Base-by-base conservation (phyloP, 2,797 vertebrate genomes). In the Microctenopoma steveboyesi region DNA sequence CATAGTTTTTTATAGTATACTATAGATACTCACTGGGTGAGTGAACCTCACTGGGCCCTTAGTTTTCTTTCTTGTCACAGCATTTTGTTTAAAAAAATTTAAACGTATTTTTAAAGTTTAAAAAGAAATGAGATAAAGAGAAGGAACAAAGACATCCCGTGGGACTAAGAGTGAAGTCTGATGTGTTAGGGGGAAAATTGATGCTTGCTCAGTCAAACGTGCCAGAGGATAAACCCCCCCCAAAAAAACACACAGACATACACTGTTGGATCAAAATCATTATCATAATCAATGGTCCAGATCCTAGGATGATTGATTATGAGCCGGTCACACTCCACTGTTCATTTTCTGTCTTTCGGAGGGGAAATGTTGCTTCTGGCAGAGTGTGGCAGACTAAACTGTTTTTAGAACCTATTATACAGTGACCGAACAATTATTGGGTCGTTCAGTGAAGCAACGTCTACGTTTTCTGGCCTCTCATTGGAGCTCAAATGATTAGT, bases 251-350 rank as follows among this genome's bases (percentile, higher is more conserved):
- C 28, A 37, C 13, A 53, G n/a, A 46, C 60, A 57, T 16, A 18
- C 51, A 72, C 22, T 64, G 43, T 27, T 5, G 18, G 35, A 64
- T 61, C 52, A 71, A 59, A 68, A 18, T 50, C 58, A 69, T 81
- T 79, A 75, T 53, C 75, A 78, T 69, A 72, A 81, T 84, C 72
- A 78, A 77, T 87, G 67, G 82, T 73, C 45, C 28, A 39, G 61
- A 80, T 52, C 15, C 2, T 15, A 46, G 16, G 27, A 60, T 76
- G 64, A 75, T 45, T 76, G 71, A 85, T 78, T 64, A 52, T 62
- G 13, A 78, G 62, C 52, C 47, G 72, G 58, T 61, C 68, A 76
- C 65, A 63, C 45, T 40, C 11, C 30, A 22, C 42, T 35, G 37
- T 64, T 67, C 15, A 2, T 76, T 54, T 65, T 76, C 40, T 5